phyloP scores from a whole-genome alignment of 2,888 invertebrate species.

The Lordiphosa andalusiaca region DNA sequence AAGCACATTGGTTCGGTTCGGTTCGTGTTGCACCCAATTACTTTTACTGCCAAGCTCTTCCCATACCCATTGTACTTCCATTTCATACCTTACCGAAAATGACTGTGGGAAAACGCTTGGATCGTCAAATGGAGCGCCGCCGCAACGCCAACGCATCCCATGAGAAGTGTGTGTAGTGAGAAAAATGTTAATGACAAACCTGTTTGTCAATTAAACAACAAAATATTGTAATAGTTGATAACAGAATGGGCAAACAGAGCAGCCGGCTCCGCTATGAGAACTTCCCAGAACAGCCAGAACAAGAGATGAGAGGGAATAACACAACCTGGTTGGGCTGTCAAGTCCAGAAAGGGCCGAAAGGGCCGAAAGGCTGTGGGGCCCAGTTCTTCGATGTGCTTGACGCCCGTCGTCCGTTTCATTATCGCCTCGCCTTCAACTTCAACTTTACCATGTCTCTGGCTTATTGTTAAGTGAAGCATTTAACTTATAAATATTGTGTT shows the following conservation, averaged over 20 bases:
- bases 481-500: constrained; percentile 68
- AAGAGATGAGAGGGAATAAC: constrained; percentile 15
- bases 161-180: constrained; percentile 24
- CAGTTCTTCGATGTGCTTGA: constrained; percentile 62
- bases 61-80: constrained; percentile 21
- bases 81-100: constrained; percentile 49
- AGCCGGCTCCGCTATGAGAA: constrained; percentile 53
- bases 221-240: constrained; percentile 73
- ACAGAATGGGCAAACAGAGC: constrained; percentile 63
- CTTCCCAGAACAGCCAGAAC: constrained; percentile 54
- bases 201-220: constrained; percentile 71
- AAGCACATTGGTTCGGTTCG: neutral
- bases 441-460: constrained; percentile 33
- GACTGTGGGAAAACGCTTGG: constrained; percentile 71
- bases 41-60: no score
- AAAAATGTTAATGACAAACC: constrained; percentile 65
- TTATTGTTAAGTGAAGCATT: constrained; percentile 76
- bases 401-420: constrained; percentile 58
- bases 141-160: constrained; percentile 40
- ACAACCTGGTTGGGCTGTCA: constrained; percentile 56
- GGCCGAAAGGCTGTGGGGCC: constrained; percentile 44
- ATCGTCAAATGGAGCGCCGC: constrained; percentile 62
- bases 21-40: neutral
- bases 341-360: constrained; percentile 35
- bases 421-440: constrained; percentile 57